Base-by-base conservation (phyloP, 2,797 vertebrate genomes). In the Phataginus tricuspis region DNA sequence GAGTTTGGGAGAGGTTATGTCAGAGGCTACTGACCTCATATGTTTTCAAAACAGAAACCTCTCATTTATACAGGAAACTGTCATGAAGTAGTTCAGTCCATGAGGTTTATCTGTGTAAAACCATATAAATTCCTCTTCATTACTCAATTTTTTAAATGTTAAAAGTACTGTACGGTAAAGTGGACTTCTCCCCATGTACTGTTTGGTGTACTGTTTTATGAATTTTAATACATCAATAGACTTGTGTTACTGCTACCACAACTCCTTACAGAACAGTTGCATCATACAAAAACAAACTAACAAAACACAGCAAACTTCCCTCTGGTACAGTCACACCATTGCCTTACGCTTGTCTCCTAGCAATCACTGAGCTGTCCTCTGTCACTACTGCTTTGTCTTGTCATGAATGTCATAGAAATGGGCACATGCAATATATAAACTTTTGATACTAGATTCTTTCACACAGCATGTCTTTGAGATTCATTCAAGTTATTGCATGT, bases 31-130 rank as follows among this genome's bases (percentile, higher is more conserved):
- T 84, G 78, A 21, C 19, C 9, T 61, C 23, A 14, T 39, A 18
- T 11, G 57, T 75, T 95, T 94, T 53, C 57, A 89, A 95, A 80
- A 25, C 29, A 42, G 45, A 85, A 91, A 64, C 3, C 34, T 94
- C 61, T 87, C 53, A 49, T 83, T 94, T 82, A 34, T 42, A 72
- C 16, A 37, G 31, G 27, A 82, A 94, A 19, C 42, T 66, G 55
- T 90, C 75, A 55, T 71, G 75, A 86, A 19, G 16, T 74, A 78
- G 19, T 45, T 83, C 19, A 66, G 39, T 14, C 23, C 61, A 49
- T 71, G 29, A 64, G 64, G 15, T 69, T 79, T 79, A 55, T 93
- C 29, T 77, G 4, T 87, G 16, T 80, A 78, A 87, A 83, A 83
- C 34, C 64, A 72, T 37, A 37, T 72, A 42, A 21, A 34, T 12